Evolutionary conservation across 2,888 invertebrate species (phyloP).

Genomic region (Lasioglossum zephyrum): DNA sequence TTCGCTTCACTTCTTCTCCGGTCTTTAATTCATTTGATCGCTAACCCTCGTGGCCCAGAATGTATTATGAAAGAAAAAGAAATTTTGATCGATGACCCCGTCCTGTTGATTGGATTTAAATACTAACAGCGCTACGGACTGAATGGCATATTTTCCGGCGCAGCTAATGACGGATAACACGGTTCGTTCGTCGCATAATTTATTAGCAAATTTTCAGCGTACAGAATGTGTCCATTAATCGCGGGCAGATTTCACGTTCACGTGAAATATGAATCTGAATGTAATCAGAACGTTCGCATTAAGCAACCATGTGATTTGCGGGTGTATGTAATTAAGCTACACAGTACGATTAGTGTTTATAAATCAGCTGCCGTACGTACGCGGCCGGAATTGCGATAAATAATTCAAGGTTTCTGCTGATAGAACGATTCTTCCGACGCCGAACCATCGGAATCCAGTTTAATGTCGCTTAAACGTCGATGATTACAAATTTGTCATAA

Average conservation of each 20-base stretch:
- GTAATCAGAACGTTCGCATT: constrained; percentile 29
- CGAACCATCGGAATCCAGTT: not conserved
- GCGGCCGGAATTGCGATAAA: not conserved
- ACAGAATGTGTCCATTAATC: constrained; percentile 4
- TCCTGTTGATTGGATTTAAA: not conserved
- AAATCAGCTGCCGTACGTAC: not conserved
- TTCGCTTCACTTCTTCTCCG: not conserved
- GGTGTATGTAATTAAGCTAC: constrained; percentile 1
- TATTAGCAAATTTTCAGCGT: not conserved
- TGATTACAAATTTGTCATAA: not conserved
- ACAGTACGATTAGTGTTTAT: constrained; percentile 17
- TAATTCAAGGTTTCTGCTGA: not conserved
- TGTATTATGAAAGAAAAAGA: not conserved
- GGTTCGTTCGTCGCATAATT: constrained; percentile 1
- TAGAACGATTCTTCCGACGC: not conserved
- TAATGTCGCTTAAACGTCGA: not conserved
- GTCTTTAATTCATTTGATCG: not conserved
- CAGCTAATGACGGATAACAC: not conserved
- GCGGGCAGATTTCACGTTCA: not conserved
- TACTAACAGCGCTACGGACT: not conserved
- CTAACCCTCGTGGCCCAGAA: not conserved
- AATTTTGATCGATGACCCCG: not conserved
- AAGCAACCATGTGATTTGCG: constrained; percentile 1
- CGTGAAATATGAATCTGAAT: constrained; percentile 14
- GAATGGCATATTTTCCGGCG: not conserved